These are phyloP conservation scores for Carettochelys insculpta DNA, from an alignment of 2,113 vertebrate genomes.

Conservation along the genomic window DNA sequence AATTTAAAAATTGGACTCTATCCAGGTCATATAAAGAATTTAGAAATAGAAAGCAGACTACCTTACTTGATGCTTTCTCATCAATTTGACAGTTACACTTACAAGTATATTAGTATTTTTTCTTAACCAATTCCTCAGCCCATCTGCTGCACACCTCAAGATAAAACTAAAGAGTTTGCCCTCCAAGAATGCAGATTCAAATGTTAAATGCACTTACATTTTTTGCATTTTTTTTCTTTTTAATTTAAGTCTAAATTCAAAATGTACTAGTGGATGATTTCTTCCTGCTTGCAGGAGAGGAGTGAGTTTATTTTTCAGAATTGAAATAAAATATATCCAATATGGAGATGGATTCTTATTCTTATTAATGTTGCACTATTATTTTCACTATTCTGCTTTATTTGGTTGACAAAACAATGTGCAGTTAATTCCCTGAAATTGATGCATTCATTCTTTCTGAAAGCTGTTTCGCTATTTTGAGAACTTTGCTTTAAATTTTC, in stretches of 20 bases:
- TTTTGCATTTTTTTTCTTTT: no score
- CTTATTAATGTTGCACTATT: background rate
- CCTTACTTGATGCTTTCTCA: background rate
- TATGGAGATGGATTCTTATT: background rate
- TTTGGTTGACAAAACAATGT: background rate
- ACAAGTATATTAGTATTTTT: rapidly evolving
- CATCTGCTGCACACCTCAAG: rapidly evolving
- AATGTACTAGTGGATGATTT: background rate
- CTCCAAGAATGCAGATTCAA: background rate
- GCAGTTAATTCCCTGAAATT: background rate
- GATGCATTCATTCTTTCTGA: background rate
- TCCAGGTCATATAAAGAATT: rapidly evolving
- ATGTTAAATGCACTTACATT: background rate
- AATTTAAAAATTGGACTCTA: background rate
- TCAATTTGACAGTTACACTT: background rate
- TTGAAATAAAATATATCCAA: background rate
- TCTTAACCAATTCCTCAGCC: background rate
- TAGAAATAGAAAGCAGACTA: background rate
- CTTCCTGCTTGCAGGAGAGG: background rate
- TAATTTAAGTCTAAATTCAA: background rate
- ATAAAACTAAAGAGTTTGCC: background rate
- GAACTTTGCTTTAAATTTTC: background rate
- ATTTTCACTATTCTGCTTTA: background rate
- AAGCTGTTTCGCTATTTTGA: background rate
- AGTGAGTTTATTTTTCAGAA: background rate